A percentile compares a stretch with the other conserved stretches of the same genome.
Conservation (phyloP, 2,113 vertebrate genomes). For the Casuarius casuarius region DNA sequence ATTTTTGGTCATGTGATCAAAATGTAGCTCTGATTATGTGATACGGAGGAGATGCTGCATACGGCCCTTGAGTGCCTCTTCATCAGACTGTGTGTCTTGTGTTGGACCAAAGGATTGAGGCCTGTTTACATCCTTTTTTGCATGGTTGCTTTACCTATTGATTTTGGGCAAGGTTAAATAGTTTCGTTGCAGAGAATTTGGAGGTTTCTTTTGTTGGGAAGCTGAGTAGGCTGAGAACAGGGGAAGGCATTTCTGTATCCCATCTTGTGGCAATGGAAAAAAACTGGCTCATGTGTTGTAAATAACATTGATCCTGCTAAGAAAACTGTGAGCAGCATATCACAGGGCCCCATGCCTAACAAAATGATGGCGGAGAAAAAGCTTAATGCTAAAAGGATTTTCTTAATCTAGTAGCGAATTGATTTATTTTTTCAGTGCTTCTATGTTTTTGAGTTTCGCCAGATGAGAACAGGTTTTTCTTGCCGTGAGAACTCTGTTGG, state of each 20-base stretch:
- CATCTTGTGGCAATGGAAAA: background rate
- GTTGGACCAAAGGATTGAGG: background rate
- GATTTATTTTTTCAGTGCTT: background rate
- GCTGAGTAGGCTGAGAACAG: background rate
- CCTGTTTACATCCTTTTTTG: background rate
- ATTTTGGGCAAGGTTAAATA: background rate
- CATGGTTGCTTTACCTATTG: background rate
- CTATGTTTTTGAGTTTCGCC: slow-evolving; percentile 10
- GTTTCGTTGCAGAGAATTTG: background rate
- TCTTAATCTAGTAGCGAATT: background rate
- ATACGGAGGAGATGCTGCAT: background rate
- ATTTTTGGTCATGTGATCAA: background rate
- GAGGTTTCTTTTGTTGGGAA: background rate
- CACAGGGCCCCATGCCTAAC: background rate
- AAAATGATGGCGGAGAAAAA: background rate
- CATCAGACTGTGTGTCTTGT: background rate
- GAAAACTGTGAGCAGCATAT: background rate
- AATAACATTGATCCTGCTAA: background rate
- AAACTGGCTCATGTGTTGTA: background rate
- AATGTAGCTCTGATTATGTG: background rate
- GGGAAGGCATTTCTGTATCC: background rate
- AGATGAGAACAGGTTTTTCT: slow-evolving; percentile 68
- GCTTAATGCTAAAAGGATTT: slow-evolving; percentile 9
- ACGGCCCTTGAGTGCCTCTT: background rate
- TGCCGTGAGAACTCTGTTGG: slow-evolving; percentile 35